Base-by-base conservation (phyloP, 1,140 invertebrate genomes). In the Drosophila pachea region DNA sequence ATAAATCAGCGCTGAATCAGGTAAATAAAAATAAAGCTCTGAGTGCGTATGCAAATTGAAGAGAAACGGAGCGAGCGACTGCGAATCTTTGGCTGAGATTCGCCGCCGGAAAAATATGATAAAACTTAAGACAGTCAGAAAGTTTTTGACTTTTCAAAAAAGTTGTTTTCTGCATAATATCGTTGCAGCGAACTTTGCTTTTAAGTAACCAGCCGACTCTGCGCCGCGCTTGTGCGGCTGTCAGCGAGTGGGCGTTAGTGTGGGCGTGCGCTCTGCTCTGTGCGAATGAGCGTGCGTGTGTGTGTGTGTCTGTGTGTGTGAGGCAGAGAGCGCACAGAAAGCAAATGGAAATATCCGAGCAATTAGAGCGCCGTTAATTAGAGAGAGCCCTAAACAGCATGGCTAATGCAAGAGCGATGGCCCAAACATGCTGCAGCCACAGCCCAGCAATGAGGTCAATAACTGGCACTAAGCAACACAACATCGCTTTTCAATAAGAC, bases 1-100 rank as follows among this genome's bases (percentile, higher is more conserved):
- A 86, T 86, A 86, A 86, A 86, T 86, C 81, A 86, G 69, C 81
- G 81, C 74, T 71, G 81, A 86, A 86, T 86, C 81, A 86, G 81
- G 81, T 86, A 86, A 86, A 86, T 86, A 86, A 86, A 86, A 86
- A 86, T 86, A 86, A 86, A 86, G 81, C 82, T 86, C 74, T 62
- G 82, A 78, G 65, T 79, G 81, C 78, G 81, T 86, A 86, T 86
- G 81, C 81, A 86, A 86, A 86, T 86, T 86, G 73, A 84, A 81
- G 74, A 49, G 62, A 74, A 55, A 67, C 65, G 49, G 67, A 56
- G 66, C 58, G 61, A 61, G 66, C 58, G 61, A 61, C 48, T 38
- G 66, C 38, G 74, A 68, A 66, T 78, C 61, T 73, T 74, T 68
- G 32, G 58, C 75, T 62, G 78, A 78, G 78, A 82, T 82, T 82